Evolutionary conservation across 2,888 invertebrate genomes (phyloP), one percentile per base, ranked within the genome.

Genomic region (Metellina segmentata): DNA sequence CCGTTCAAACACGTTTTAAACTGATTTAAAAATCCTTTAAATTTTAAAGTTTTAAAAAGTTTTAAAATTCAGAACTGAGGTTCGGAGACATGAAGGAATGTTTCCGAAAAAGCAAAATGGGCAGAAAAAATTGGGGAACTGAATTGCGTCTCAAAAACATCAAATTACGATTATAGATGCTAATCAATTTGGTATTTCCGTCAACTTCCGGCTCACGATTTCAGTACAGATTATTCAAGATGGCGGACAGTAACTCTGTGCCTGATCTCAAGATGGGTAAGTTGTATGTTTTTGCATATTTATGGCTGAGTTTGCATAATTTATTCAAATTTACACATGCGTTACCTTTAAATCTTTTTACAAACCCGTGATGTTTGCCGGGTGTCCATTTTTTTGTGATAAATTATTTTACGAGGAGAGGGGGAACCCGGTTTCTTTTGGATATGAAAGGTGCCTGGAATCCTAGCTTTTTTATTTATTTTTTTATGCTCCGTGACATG

Each of bases 121-220:
- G 48, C 34, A 8, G 74, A 6, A 49, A 85, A 72, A 87, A 87
- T 13, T n/a, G 16, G 34, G 19, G 51, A 72, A 19, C n/a, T 34
- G 11, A 5, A 9, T 53, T 11, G 49, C 69, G 16, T 6, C 77
- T 71, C 83, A 82, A 78, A 81, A 78, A 48, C 51, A 83, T 4
- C 53, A 82, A 83, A 51, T 79, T 88, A 83, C 34, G 61, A 88
- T 82, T 85, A 72, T 74, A 88, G 88, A 92, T 92, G 85, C 85
- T 92, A 92, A 92, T 92, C 92, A 92, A 92, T 92, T 89, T 89
- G 75, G 79, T 85, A 82, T 93, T 93, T 93, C 93, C 90, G 91
- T 93, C 89, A 91, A 93, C 90, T 93, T 93, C 93, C 93, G 93
- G 93, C 89, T 51, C 81, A 90, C 82, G 89, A 93, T 81, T 92